These are phyloP conservation scores for Rhizoglyphus robini DNA, from an alignment of 1,140 invertebrate genomes.

Conservation along the genomic window DNA sequence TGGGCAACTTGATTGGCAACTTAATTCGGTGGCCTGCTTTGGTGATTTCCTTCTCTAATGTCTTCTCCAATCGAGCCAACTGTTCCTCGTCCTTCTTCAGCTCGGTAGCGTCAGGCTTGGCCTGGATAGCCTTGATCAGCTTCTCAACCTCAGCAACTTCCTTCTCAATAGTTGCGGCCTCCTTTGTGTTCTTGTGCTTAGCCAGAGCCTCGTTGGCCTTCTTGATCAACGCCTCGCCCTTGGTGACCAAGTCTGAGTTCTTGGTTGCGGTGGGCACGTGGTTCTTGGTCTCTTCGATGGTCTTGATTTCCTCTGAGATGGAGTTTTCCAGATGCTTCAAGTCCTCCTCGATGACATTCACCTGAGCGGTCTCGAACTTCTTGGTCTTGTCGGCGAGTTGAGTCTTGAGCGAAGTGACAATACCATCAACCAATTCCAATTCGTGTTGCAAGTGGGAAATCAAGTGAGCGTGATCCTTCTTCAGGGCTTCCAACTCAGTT, in stretches of 20 bases:
- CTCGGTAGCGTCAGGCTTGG: background rate
- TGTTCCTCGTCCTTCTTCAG: background rate
- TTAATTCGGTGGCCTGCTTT: background rate
- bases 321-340: background rate
- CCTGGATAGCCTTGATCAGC: background rate
- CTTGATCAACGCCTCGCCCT: background rate
- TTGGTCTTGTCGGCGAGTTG: background rate
- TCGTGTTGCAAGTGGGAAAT: background rate
- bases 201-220: background rate
- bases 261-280: background rate
- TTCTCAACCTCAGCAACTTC: background rate
- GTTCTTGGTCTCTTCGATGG: background rate
- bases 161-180: background rate
- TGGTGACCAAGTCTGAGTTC: background rate
- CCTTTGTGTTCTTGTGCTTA: background rate
- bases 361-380: background rate
- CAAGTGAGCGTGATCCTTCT: background rate
- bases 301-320: background rate
- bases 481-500: background rate
- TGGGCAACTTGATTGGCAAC: background rate
- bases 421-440: background rate
- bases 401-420: background rate
- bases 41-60: background rate
- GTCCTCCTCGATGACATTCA: background rate
- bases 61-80: background rate